Evolutionary conservation across 2,797 vertebrate species (phyloP).

Genomic region (Thamnophis elegans): DNA sequence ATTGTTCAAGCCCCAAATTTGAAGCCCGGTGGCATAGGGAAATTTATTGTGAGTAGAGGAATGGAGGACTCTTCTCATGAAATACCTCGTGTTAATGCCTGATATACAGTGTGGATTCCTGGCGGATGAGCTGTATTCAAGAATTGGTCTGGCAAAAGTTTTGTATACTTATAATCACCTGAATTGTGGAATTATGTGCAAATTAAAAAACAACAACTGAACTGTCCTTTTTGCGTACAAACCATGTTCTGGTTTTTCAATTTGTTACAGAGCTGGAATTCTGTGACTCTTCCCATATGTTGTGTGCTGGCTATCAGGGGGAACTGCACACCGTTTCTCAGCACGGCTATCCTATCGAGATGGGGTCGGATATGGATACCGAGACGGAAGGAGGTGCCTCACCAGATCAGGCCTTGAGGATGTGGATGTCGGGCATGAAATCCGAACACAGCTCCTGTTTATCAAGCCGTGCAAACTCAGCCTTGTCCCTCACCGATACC

Average conservation of each 20-base stretch:
- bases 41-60: too few relatives aligned
- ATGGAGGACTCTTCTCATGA: too few relatives aligned
- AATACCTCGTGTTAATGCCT: too few relatives aligned
- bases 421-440: conserved; percentile 96
- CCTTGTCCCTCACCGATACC: conserved; percentile 94
- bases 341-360: conserved; percentile 84
- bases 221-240: not conserved
- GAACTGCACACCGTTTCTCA: conserved; percentile 77
- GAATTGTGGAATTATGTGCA: not conserved
- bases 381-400: conserved; percentile 91
- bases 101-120: too few relatives aligned
- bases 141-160: too few relatives aligned
- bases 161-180: not conserved
- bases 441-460: conserved; percentile 94
- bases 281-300: conserved; percentile 81
- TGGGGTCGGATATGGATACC: conserved; percentile 89
- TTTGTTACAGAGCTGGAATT: conserved; percentile 85
- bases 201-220: not conserved
- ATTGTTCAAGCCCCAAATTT: too few relatives aligned
- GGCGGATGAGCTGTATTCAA: too few relatives aligned
- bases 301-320: conserved; percentile 85
- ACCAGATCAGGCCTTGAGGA: conserved; percentile 87
- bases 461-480: conserved; percentile 94
- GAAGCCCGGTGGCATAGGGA: too few relatives aligned
- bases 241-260: not conserved